Evolutionary conservation across 2,797 vertebrate genomes (phyloP).

Genomic region (Parauchenoglanis punctatus): DNA sequence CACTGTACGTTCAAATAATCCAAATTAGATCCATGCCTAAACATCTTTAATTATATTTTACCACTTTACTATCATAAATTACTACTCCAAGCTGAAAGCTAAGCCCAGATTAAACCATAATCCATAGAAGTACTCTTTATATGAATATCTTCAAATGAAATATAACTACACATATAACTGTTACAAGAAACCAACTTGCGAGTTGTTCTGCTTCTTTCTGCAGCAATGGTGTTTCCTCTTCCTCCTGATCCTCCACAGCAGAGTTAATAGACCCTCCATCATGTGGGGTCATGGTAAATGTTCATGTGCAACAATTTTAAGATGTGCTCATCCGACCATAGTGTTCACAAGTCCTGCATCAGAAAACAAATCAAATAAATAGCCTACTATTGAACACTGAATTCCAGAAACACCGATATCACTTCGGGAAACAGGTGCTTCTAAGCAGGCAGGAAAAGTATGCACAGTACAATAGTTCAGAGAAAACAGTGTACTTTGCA

Average conservation of each 20-base stretch:
- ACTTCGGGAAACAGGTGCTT: background rate
- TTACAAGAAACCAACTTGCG: conserved; percentile 27
- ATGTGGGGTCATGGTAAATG: conserved; percentile 62
- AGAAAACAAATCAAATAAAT: conserved; percentile 34
- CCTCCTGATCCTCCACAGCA: conserved; percentile 47
- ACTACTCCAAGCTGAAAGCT: background rate
- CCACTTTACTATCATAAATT: background rate
- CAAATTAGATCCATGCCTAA: background rate
- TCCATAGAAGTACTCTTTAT: background rate
- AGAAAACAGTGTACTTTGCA: background rate
- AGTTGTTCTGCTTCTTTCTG: conserved; percentile 26
- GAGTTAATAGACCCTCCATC: conserved; percentile 69
- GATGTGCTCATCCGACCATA: conserved; percentile 59
- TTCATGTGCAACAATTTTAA: background rate
- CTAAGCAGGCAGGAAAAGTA: background rate
- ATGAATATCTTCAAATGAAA: background rate
- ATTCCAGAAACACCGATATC: background rate
- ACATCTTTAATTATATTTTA: background rate
- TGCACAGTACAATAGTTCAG: background rate
- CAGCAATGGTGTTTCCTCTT: conserved; percentile 69
- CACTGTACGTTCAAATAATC: background rate
- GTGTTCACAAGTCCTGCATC: conserved; percentile 28
- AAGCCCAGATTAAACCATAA: background rate
- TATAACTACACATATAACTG: background rate
- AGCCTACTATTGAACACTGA: background rate